Evolutionary conservation across 2,113 vertebrate species (phyloP).

Genomic region (Perca fluviatilis): DNA sequence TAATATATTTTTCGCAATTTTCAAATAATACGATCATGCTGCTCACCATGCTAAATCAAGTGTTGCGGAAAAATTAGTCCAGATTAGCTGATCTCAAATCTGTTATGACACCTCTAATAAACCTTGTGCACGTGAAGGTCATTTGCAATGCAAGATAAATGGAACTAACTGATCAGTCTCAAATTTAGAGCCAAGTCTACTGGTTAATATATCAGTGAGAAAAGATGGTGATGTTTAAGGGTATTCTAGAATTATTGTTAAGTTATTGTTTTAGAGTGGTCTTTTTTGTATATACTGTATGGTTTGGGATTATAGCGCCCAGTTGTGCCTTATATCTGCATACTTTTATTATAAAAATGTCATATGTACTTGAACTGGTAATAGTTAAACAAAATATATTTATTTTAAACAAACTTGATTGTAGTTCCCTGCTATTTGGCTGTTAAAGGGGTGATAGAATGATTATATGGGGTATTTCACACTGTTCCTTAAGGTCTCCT

Average conservation of each 20-base stretch:
- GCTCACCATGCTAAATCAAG: conserved; percentile 27
- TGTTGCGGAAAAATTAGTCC: conserved; percentile 29
- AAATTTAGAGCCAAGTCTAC: not conserved
- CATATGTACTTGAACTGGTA: too few relatives aligned
- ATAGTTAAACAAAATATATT: too few relatives aligned
- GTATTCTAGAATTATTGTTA: not conserved
- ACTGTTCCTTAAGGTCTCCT: too few relatives aligned
- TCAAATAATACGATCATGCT: not conserved
- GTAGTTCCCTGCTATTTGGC: not conserved
- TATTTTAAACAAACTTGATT: not conserved
- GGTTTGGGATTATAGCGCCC: not conserved
- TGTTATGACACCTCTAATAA: conserved; percentile 53
- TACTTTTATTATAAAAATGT: not conserved
- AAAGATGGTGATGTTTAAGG: not conserved
- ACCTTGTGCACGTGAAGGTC: conserved; percentile 16
- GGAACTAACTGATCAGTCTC: conserved; percentile 16
- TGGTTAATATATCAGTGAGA: not conserved
- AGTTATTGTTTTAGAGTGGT: not conserved
- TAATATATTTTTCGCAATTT: conserved; percentile 37
- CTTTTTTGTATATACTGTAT: not conserved
- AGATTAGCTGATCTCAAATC: conserved; percentile 46
- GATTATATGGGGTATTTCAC: too few relatives aligned
- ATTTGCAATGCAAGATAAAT: conserved; percentile 2
- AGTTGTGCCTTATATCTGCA: not conserved
- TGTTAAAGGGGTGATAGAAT: not conserved